These are phyloP conservation scores for Pterostichus niger DNA, from an alignment of 2,888 invertebrate genomes.

Conservation along the genomic window DNA sequence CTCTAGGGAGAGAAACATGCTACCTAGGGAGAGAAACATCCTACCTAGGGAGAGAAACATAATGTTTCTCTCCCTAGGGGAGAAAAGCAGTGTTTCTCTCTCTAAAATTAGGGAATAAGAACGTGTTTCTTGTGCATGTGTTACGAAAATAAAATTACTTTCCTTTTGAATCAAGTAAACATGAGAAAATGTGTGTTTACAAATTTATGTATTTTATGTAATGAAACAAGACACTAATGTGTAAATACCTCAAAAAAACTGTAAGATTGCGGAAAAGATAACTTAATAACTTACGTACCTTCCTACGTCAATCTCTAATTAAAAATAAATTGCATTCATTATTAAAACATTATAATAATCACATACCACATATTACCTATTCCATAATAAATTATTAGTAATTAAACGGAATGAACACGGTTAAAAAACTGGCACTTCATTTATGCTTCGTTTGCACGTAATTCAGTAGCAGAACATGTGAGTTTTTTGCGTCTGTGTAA, in stretches of 20 bases:
- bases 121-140: too few species aligned
- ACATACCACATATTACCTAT: constrained; percentile 1
- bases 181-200: neutral
- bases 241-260: neutral
- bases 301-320: constrained; percentile 31
- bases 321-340: constrained; percentile 43
- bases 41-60: too few species aligned
- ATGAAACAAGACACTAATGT: constrained; percentile 40
- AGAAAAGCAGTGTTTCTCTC: too few species aligned
- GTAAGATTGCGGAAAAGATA: constrained; percentile 28
- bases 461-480: constrained; percentile 45
- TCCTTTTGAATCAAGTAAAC: too few species aligned
- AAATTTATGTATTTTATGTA: neutral
- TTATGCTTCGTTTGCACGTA: constrained; percentile 42
- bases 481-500: constrained; percentile 43
- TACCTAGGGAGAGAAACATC: too few species aligned
- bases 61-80: too few species aligned
- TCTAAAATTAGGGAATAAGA: too few species aligned
- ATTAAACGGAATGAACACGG: constrained; percentile 8
- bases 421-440: constrained; percentile 45
- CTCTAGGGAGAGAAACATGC: too few species aligned
- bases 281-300: constrained; percentile 31
- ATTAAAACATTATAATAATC: constrained; percentile 55
- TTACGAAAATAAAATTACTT: too few species aligned
- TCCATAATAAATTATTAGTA: constrained; percentile 36